Evolutionary conservation across 2,888 invertebrate species (phyloP), one percentile per base, ranked within the genome.

Genomic region (Gordius sp.): DNA sequence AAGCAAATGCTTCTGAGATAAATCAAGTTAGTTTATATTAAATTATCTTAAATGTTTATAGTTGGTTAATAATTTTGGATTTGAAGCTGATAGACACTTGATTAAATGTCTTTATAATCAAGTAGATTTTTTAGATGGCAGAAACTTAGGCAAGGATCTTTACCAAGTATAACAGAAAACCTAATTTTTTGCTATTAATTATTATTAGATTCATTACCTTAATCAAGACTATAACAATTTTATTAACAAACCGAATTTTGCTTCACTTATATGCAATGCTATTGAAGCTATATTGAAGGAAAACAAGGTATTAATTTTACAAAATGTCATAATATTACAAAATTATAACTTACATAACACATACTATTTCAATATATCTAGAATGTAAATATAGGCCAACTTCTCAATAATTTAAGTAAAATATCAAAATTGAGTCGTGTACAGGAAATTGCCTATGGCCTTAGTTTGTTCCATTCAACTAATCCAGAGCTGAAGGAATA

Each of bases 11-110:
- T 73, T 79, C 79, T 72, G 84, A 83, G 74, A 77, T 89, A 72
- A 76, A 78, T 69, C 78, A 82, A 77, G 87, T 87, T 74, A 78
- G 80, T 26, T 16, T 54, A 26, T 54, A 13, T 28, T 26, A 74
- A 71, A 68, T 67, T 65, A 62, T 59, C 62, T 62, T 62, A 61
- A 62, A 61, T 63, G 59, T 60, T 56, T 62, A 64, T 64, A 87
- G 86, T 77, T 86, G 73, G 80, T 85, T 68, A 77, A 77, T 75
- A 76, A 79, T 69, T 81, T 84, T 78, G 87, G 87, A 73, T 78
- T 83, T 75, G 86, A 87, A 78, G 86, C 86, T 74, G 86, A 87
- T 76, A 80, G 85, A 75, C 85, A 87, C 77, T 78, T 85, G 72
- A 78, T 86, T 76, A 83, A 82, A 76, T 82, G 82, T 75, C 78